These are phyloP conservation scores for Hemaris fuciformis DNA, from an alignment of 2,888 invertebrate genomes.

Conservation along the genomic window DNA sequence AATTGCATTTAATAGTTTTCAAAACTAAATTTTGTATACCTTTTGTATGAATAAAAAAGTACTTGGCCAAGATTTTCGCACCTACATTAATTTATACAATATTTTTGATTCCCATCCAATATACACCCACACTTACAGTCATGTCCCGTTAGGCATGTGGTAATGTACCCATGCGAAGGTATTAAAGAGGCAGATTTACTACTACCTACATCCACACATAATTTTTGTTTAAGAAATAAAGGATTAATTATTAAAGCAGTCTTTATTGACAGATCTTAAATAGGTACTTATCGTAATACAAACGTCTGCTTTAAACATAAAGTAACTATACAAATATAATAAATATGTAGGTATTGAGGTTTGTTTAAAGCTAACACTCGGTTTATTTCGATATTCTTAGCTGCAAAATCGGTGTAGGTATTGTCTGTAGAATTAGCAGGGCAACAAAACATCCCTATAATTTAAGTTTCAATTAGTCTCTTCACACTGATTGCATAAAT, in stretches of 20 bases:
- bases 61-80: no score
- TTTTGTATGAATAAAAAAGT: no score
- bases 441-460: not conserved
- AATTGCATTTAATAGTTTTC: no score
- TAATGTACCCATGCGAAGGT: no score
- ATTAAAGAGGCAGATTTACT: no score
- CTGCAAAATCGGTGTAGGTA: not conserved
- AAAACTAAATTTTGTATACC: no score
- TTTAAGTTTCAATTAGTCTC: not conserved
- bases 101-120: no score
- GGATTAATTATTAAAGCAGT: slow-evolving; percentile 51
- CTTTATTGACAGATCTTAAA: slow-evolving; percentile 70
- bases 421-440: not conserved
- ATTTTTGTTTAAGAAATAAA: no score
- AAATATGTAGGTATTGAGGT: slow-evolving; percentile 56
- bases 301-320: slow-evolving; percentile 27
- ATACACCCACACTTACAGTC: no score
- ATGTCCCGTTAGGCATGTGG: no score
- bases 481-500: not conserved
- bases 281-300: slow-evolving; percentile 36
- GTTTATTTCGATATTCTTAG: not conserved
- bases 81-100: no score
- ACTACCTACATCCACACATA: no score
- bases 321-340: slow-evolving; percentile 43
- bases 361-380: slow-evolving; percentile 29